phyloP scores from a whole-genome alignment of 2,888 invertebrate species.

The Philereme transversata region DNA sequence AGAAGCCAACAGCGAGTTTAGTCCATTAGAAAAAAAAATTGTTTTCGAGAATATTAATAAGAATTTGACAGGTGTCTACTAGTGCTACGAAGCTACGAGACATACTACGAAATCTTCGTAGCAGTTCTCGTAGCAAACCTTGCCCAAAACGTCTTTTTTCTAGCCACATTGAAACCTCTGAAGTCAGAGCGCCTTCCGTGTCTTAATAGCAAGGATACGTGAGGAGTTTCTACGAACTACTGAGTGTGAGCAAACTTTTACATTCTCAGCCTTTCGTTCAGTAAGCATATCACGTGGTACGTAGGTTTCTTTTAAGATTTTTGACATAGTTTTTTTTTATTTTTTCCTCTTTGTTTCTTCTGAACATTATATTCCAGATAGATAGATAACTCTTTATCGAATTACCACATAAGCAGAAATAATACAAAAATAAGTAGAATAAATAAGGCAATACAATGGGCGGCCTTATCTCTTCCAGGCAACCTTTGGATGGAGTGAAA shows the following conservation, averaged over 20 bases:
- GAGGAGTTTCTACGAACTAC: slow-evolving; percentile 20
- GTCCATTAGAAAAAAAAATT: too few relatives aligned
- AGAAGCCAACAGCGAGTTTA: too few relatives aligned
- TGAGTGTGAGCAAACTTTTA: slow-evolving; percentile 23
- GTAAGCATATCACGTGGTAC: not conserved
- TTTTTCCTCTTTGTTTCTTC: too few relatives aligned
- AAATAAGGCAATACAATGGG: too few relatives aligned
- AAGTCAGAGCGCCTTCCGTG: slow-evolving; percentile 20
- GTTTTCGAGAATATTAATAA: too few relatives aligned
- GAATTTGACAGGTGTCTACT: too few relatives aligned
- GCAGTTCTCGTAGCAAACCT: not conserved
- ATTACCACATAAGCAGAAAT: too few relatives aligned
- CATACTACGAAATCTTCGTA: not conserved
- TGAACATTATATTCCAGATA: too few relatives aligned
- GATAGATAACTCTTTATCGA: too few relatives aligned
- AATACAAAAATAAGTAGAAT: too few relatives aligned
- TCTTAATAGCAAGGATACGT: slow-evolving; percentile 30
- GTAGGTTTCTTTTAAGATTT: not conserved
- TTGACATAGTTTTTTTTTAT: not conserved
- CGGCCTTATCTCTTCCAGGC: too few relatives aligned
- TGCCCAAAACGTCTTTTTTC: slow-evolving; percentile 17
- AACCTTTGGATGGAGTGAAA: too few relatives aligned
- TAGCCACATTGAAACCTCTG: slow-evolving; percentile 21
- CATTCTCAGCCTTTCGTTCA: slow-evolving; percentile 11
- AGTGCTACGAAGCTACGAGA: not conserved